Evolutionary conservation across 2,797 vertebrate species (phyloP).

Genomic region (Liasis olivaceus): DNA sequence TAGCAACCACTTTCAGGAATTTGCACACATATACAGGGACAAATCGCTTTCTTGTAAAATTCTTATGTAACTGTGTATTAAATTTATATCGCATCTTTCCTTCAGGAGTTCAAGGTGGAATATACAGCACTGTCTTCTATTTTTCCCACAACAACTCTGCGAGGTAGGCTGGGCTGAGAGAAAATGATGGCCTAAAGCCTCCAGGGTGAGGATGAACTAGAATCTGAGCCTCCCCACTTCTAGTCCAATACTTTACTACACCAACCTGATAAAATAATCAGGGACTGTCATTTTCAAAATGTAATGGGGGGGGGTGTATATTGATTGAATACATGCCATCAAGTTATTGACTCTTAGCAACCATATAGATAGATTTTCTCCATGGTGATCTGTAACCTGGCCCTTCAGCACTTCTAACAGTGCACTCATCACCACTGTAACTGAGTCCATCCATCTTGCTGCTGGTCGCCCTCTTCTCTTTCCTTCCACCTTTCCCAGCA

Average conservation of each 20-base stretch:
- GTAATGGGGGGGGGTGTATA: neutral
- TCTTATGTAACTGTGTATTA: neutral
- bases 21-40: accelerated
- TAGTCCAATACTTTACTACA: neutral
- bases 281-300: neutral
- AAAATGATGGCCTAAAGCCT: neutral
- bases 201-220: neutral
- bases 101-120: neutral
- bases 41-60: neutral
- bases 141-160: neutral
- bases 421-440: neutral
- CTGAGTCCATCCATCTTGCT: neutral
- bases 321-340: neutral
- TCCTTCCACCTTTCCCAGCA: neutral
- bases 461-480: neutral
- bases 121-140: neutral
- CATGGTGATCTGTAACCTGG: neutral
- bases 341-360: neutral
- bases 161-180: neutral
- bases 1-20: neutral
- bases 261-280: neutral
- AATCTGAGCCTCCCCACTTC: neutral
- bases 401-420: neutral
- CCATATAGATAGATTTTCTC: neutral
- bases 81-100: neutral